These are phyloP conservation scores for Plagodis pulveraria DNA, from an alignment of 2,888 invertebrate genomes.

Conservation along the genomic window DNA sequence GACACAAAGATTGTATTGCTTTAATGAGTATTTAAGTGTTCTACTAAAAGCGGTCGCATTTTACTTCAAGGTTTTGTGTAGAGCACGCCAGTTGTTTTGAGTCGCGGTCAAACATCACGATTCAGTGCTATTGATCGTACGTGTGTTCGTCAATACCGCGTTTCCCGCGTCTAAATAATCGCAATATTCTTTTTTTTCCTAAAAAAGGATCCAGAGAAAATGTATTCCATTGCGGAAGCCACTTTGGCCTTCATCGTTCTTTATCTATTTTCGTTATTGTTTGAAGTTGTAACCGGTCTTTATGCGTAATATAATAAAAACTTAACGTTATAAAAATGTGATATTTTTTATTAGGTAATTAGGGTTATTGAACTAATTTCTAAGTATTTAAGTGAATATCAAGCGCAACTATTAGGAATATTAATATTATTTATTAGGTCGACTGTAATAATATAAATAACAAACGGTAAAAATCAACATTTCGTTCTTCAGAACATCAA, in stretches of 20 bases:
- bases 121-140: slow-evolving; percentile 63
- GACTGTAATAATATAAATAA: too few species aligned
- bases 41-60: slow-evolving; percentile 41
- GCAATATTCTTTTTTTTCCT: slow-evolving; percentile 42
- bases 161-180: slow-evolving; percentile 34
- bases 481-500: too few species aligned
- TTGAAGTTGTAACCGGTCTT: slow-evolving; percentile 77
- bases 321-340: slow-evolving; percentile 60
- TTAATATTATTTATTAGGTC: slow-evolving; percentile 7
- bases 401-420: slow-evolving; percentile 69
- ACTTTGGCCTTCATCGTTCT: slow-evolving; percentile 76
- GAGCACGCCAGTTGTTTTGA: slow-evolving; percentile 55
- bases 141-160: slow-evolving; percentile 44
- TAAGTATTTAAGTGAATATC: slow-evolving; percentile 66
- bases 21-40: neutral
- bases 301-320: slow-evolving; percentile 57
- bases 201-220: slow-evolving; percentile 58
- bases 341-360: slow-evolving; percentile 57
- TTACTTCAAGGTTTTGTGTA: slow-evolving; percentile 64
- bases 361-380: slow-evolving; percentile 46
- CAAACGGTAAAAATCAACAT: too few species aligned
- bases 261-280: slow-evolving; percentile 76
- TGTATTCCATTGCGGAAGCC: slow-evolving; percentile 80
- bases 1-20: neutral
- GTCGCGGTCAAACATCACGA: slow-evolving; percentile 65